A percentile compares a stretch with the other conserved stretches of the same genome.
Conservation (phyloP, 2,113 vertebrate species). For the Otolemur garnettii region DNA sequence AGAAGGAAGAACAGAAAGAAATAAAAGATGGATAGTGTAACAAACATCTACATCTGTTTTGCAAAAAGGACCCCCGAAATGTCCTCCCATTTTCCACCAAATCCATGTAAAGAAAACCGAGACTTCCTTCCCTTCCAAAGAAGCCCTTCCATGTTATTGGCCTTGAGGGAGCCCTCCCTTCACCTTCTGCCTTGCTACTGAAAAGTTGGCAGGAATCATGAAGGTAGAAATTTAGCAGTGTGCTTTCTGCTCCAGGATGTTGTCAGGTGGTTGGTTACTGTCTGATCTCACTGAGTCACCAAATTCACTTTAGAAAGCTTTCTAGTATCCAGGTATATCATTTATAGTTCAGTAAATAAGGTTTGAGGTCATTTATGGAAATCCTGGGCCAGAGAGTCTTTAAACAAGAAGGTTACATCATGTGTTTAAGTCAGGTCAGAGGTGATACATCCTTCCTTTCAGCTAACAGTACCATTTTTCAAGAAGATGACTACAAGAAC, state of each 20-base stretch:
- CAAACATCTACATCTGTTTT: neutral
- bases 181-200: slow-evolving; percentile 8
- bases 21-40: neutral
- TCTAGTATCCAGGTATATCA: neutral
- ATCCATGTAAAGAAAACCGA: neutral
- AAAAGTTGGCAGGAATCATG: neutral
- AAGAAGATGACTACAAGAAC: neutral
- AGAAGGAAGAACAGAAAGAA: neutral
- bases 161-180: neutral
- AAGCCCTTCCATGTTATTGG: neutral
- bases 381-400: neutral
- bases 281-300: neutral
- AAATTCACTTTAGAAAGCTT: neutral
- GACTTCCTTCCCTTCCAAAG: neutral
- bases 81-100: neutral
- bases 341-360: neutral
- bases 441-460: neutral
- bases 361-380: slow-evolving; percentile 8
- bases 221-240: neutral
- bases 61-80: neutral
- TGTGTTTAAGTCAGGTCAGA: neutral
- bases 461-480: neutral
- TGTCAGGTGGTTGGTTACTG: neutral
- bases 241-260: neutral
- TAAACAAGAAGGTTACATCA: neutral